Conservation (phyloP, 2,888 invertebrate species). For the Formica aserva region DNA sequence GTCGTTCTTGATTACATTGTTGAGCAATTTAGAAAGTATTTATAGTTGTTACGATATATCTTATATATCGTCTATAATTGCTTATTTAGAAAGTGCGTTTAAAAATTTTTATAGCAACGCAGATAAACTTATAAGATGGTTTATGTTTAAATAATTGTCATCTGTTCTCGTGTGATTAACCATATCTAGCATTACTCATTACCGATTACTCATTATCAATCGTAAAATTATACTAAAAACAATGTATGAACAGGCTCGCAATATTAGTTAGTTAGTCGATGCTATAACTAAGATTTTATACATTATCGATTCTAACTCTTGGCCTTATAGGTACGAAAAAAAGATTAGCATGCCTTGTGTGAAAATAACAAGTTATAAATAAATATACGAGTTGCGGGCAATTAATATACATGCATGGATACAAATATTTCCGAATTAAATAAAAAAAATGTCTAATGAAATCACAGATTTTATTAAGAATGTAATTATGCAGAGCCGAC, state of each 20-base stretch:
- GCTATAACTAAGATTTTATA: slow-evolving; percentile 23
- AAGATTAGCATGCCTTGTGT: neutral
- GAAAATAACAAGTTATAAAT: neutral
- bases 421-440: neutral
- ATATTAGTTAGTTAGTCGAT: slow-evolving; percentile 34
- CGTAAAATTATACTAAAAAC: neutral
- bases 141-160: neutral
- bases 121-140: neutral
- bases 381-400: neutral
- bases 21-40: neutral
- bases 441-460: neutral
- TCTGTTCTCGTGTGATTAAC: neutral
- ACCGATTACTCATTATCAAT: neutral
- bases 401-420: slow-evolving; percentile 3
- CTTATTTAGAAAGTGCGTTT: neutral
- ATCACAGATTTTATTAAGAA: neutral
- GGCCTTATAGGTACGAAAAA: neutral
- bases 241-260: neutral
- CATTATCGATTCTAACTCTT: slow-evolving; percentile 28
- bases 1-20: neutral
- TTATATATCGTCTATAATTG: neutral
- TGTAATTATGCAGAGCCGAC: neutral
- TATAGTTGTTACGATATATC: neutral
- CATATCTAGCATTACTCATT: neutral
- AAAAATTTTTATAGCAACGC: neutral